Evolutionary conservation across 2,113 vertebrate species (phyloP).

Genomic region (Rhea americana): DNA sequence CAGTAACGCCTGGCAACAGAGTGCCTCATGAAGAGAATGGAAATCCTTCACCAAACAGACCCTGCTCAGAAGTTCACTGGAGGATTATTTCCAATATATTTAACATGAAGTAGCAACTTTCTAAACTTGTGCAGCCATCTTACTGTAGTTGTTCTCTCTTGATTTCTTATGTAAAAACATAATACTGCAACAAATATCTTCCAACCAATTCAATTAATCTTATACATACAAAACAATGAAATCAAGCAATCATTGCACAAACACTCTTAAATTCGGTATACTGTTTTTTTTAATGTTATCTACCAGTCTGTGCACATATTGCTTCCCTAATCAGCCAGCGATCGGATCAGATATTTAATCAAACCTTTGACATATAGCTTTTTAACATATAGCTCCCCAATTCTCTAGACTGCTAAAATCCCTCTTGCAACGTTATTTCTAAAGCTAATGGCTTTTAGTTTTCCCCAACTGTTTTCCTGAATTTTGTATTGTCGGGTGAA

Average conservation of each 20-base stretch:
- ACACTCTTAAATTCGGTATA: not conserved
- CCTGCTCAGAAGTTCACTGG: not conserved
- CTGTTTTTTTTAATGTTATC: not conserved
- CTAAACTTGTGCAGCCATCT: not conserved
- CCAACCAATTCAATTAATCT: not conserved
- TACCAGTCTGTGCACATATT: not conserved
- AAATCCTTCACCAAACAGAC: not conserved
- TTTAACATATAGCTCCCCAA: not conserved
- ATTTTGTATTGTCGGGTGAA: not conserved
- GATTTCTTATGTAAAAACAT: not conserved
- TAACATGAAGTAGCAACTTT: not conserved
- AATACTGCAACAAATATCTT: not conserved
- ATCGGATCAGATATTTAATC: not conserved
- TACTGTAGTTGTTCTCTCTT: not conserved
- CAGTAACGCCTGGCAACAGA: not conserved
- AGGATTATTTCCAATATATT: not conserved
- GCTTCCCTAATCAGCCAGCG: not conserved
- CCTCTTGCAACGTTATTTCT: not conserved
- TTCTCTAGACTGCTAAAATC: not conserved
- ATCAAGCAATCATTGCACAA: not conserved
- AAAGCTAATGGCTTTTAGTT: not conserved
- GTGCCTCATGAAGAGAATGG: not conserved
- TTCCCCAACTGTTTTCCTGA: not conserved
- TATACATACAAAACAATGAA: not conserved
- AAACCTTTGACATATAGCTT: not conserved